Conservation (phyloP, 2,113 vertebrate species). For the Nothobranchius kuhntae region DNA sequence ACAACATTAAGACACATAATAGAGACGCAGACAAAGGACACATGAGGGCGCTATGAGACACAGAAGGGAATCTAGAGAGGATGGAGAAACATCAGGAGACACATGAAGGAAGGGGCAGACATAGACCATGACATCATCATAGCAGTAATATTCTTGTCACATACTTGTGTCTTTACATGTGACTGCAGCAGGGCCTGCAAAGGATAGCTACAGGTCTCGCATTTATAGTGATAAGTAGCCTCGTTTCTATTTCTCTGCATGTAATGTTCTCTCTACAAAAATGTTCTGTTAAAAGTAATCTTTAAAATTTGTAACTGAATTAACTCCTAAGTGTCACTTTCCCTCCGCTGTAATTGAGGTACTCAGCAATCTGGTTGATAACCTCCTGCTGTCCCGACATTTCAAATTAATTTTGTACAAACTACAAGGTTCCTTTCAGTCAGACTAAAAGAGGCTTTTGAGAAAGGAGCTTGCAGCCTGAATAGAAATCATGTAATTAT, state of each 20-base stretch:
- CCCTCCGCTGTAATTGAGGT: neutral
- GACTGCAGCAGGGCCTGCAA: neutral
- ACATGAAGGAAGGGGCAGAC: too few relatives aligned
- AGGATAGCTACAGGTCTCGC: too few relatives aligned
- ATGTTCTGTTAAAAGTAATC: neutral
- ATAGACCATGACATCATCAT: too few relatives aligned
- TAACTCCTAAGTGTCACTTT: neutral
- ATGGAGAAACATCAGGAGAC: too few relatives aligned
- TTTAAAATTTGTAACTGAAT: neutral
- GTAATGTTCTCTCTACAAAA: neutral
- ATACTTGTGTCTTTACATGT: neutral
- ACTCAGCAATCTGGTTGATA: neutral
- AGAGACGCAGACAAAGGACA: too few relatives aligned
- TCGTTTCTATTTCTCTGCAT: neutral
- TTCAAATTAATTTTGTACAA: neutral
- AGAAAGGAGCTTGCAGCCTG: too few relatives aligned
- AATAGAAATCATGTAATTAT: neutral
- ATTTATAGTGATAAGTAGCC: too few relatives aligned
- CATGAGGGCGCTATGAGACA: too few relatives aligned
- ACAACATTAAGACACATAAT: too few relatives aligned
- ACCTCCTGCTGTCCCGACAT: neutral
- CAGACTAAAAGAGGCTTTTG: neutral
- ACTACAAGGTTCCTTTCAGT: slow-evolving; percentile 7
- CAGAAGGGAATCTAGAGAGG: too few relatives aligned
- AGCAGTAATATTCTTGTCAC: neutral